Evolutionary conservation across 2,888 invertebrate species (phyloP).

Genomic region (Euzetes globulus): DNA sequence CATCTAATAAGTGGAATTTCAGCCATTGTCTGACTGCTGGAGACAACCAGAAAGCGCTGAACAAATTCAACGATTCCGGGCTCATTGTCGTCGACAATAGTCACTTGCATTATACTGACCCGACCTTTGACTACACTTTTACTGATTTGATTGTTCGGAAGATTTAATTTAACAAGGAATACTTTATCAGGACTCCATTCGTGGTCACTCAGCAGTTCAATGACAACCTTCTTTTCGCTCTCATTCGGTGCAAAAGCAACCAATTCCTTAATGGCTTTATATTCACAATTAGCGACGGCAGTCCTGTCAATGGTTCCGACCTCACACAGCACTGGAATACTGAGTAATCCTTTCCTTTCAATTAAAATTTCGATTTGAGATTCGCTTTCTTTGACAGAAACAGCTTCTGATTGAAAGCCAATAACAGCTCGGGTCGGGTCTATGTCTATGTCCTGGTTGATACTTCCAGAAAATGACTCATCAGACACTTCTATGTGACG

Average conservation of each 20-base stretch:
- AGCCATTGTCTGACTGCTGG: constrained; percentile 53
- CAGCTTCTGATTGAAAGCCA: constrained; percentile 54
- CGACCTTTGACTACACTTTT: constrained; percentile 50
- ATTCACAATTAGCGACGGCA: constrained; percentile 54
- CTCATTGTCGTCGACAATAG: constrained; percentile 57
- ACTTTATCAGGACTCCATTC: constrained; percentile 58
- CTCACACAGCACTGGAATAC: constrained; percentile 43
- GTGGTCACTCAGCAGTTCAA: constrained; percentile 54
- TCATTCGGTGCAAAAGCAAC: constrained; percentile 53
- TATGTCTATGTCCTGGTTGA: not conserved
- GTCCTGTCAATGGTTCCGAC: constrained; percentile 57
- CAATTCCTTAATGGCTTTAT: constrained; percentile 51
- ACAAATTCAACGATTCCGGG: constrained; percentile 54
- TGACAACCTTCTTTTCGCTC: constrained; percentile 49
- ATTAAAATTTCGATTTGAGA: constrained; percentile 48
- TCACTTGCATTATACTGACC: constrained; percentile 54
- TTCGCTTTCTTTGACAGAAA: constrained; percentile 53
- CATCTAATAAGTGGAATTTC: constrained; percentile 50
- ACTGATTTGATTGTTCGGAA: constrained; percentile 34
- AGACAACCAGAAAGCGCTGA: constrained; percentile 54
- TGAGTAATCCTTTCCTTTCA: constrained; percentile 50
- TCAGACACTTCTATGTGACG: not conserved
- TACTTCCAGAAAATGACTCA: not conserved
- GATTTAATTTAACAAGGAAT: constrained; percentile 54
- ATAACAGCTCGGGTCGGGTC: constrained; percentile 47